A percentile compares a stretch with the other conserved stretches of the same genome.
Conservation (phyloP, 2,113 vertebrate genomes). For the Gadus chalcogrammus region DNA sequence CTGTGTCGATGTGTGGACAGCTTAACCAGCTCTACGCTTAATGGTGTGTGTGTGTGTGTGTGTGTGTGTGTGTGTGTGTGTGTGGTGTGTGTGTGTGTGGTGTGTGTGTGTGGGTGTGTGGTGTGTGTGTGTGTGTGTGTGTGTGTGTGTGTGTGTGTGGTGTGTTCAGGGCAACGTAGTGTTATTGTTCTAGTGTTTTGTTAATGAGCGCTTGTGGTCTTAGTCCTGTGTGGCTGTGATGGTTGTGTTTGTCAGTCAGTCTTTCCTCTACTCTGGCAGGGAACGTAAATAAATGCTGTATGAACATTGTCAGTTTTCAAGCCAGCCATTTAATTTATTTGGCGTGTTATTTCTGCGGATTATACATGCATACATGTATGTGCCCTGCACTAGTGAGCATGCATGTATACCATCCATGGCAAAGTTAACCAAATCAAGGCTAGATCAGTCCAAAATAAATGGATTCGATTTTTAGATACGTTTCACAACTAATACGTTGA, state of each 20-base stretch:
- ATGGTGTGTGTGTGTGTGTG: constrained; percentile 7
- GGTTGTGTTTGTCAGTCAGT: constrained; percentile 14
- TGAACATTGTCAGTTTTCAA: too few species aligned
- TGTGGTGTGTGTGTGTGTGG: constrained; percentile 21
- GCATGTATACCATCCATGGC: too few species aligned
- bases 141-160: not conserved
- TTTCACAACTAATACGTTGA: too few species aligned
- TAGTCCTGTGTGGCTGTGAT: constrained; percentile 46
- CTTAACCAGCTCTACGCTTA: too few species aligned
- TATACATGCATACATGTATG: not conserved
- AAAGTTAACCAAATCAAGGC: too few species aligned
- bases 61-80: constrained; percentile 4
- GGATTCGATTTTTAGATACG: too few species aligned
- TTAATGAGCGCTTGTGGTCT: constrained; percentile 41
- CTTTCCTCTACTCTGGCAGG: not conserved
- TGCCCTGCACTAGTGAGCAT: not conserved
- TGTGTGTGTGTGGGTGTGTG: not conserved
- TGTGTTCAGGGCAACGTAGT: not conserved
- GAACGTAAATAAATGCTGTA: not conserved
- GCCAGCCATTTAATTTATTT: too few species aligned
- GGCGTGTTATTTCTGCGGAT: not conserved
- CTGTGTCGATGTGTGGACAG: constrained; percentile 27
- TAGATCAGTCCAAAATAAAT: too few species aligned
- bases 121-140: constrained; percentile 8
- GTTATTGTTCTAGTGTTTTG: constrained; percentile 44